These are phyloP conservation scores for Microtus richardsoni DNA, from an alignment of 2,113 vertebrate genomes.

Conservation along the genomic window DNA sequence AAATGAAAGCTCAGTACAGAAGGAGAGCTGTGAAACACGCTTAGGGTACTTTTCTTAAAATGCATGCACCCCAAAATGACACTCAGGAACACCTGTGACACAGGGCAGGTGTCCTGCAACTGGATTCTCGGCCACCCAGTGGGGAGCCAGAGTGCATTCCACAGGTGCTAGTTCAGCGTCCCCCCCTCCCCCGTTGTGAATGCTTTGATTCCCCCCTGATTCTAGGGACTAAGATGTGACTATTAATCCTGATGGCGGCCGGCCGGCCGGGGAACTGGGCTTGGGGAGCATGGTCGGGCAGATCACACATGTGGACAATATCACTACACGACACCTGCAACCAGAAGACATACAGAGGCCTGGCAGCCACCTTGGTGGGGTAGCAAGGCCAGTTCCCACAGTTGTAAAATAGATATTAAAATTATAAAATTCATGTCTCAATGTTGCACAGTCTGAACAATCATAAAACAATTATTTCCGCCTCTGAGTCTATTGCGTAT, in stretches of 20 bases:
- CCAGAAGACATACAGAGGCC: not conserved
- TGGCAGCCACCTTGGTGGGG: not conserved
- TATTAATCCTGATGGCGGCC: not conserved
- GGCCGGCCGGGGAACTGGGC: not conserved
- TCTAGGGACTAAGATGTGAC: not conserved
- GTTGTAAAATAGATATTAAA: conserved; percentile 8
- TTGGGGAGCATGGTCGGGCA: not conserved
- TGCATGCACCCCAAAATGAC: not conserved
- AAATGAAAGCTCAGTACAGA: not conserved
- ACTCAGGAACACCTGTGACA: not conserved
- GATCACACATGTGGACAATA: not conserved
- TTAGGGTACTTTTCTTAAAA: not conserved
- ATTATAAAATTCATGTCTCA: not conserved
- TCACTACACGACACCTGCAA: not conserved
- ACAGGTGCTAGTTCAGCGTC: not conserved
- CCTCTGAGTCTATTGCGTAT: not conserved
- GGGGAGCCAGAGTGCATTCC: not conserved
- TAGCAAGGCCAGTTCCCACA: not conserved
- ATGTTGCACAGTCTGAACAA: not conserved
- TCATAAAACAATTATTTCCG: not conserved
- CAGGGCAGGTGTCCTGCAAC: not conserved
- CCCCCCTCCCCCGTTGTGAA: not conserved
- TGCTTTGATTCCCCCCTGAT: not conserved
- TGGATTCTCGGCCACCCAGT: not conserved
- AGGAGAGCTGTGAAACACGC: not conserved